Base-by-base conservation (phyloP, 2,888 invertebrate genomes). In the Pristionchus maxplancki region DNA sequence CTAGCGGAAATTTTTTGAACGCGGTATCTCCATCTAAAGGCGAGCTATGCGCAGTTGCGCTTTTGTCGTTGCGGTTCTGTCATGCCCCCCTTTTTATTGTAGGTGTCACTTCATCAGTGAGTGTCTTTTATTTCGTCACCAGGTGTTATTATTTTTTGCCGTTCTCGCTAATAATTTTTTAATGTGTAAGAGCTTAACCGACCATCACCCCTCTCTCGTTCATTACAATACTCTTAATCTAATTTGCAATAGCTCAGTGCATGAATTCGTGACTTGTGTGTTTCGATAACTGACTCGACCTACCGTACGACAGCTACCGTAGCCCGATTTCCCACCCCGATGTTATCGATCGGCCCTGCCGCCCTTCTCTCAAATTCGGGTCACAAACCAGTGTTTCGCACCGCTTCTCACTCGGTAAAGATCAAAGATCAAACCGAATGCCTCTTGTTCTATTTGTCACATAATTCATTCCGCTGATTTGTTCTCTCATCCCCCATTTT, bases 191-290 rank as follows among this genome's bases (percentile, higher is more conserved):
- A 78, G 78, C 78, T 78, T 78, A 78, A 48, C n/a, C 48, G 44
- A 78, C 44, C 31, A 34, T 34, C 31, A 9, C 58, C 9, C 28
- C 44, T 20, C 44, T 44, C 24, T 78, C 24, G 31, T 58, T 82
- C 81, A 81, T 81, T 81, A 81, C 48, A 81, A 48, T 81, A 81
- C 50, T 82, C 44, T 82, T 58, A 82, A 82, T 82, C 50, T 50
- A 82, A 82, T 82, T 82, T 82, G 82, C 53, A 58, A 50, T 53
- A 53, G 82, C 82, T 53, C 53, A 37, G 82, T 53, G 82, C 50
- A 82, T 40, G 74, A 6, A 11, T 58, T 6, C 20, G 44, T 44
- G 58, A 58, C 64, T 64, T 13, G 64, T n/a, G n/a, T n/a, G n/a
- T n/a, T n/a, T 78, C 71, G 71, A 71, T 71, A 40, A 71, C 71